phyloP scores from a whole-genome alignment of 2,797 vertebrate species.

The Oreochromis mossambicus region DNA sequence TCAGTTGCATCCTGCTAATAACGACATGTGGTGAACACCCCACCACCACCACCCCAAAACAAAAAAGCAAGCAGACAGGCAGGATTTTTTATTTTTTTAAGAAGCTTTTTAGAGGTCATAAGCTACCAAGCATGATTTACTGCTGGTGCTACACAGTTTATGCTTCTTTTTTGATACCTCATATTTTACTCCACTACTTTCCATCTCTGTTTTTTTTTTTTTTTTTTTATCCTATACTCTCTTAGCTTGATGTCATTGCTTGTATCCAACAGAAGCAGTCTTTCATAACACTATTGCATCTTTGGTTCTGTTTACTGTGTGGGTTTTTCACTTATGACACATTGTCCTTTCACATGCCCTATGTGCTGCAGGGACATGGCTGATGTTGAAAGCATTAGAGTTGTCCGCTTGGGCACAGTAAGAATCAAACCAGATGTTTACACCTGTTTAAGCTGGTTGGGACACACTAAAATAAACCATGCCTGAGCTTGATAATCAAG shows the following conservation, averaged over 20 bases:
- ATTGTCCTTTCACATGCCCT: not conserved
- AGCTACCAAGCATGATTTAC: not conserved
- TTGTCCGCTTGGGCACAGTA: not conserved
- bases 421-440: not conserved
- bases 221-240: not conserved
- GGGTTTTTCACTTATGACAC: not conserved
- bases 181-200: not conserved
- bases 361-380: not conserved
- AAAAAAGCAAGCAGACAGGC: not conserved
- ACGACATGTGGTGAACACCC: not conserved
- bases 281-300: not conserved
- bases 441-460: not conserved
- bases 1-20: not conserved
- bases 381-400: not conserved
- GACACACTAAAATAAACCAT: not conserved
- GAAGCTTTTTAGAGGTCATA: not conserved
- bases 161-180: fast-evolving
- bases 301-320: not conserved
- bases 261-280: not conserved
- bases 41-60: not conserved
- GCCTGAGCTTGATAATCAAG: not conserved
- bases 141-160: not conserved
- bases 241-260: not conserved
- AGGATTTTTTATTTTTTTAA: not conserved
- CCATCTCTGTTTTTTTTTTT: not conserved